These are phyloP conservation scores for Rhagonycha lutea DNA, from an alignment of 2,888 invertebrate species.

Conservation along the genomic window DNA sequence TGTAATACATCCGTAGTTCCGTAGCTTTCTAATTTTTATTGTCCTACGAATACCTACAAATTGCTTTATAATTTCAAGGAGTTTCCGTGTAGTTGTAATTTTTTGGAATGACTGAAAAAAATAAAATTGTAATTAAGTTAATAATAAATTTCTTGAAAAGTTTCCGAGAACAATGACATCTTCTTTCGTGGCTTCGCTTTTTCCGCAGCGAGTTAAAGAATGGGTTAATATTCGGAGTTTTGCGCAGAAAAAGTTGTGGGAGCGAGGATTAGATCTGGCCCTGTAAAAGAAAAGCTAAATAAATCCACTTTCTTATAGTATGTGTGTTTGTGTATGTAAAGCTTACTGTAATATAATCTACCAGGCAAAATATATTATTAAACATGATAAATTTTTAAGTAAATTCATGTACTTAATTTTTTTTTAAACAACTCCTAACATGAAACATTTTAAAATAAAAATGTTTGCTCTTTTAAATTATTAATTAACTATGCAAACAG, in stretches of 20 bases:
- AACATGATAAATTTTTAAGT: conserved; percentile 9
- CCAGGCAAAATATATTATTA: conserved; percentile 3
- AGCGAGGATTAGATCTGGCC: conserved; percentile 52
- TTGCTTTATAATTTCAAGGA: background rate
- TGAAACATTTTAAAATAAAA: conserved; percentile 15
- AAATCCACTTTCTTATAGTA: conserved; percentile 32
- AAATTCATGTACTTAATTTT: conserved; percentile 1
- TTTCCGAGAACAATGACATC: conserved; percentile 8
- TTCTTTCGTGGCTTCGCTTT: conserved; percentile 8
- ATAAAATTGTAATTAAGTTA: background rate
- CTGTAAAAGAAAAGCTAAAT: conserved; percentile 46
- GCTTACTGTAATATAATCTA: conserved; percentile 8
- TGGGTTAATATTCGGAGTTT: conserved; percentile 44
- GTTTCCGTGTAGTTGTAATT: background rate
- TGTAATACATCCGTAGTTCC: too few species aligned
- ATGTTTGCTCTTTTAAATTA: conserved; percentile 19
- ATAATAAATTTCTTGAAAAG: background rate
- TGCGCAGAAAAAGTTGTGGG: conserved; percentile 49
- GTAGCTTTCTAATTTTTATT: background rate
- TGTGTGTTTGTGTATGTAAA: conserved; percentile 12
- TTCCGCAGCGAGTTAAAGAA: conserved; percentile 6
- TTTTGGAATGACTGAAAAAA: conserved; percentile 20
- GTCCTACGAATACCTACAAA: background rate
- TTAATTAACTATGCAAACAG: conserved; percentile 27
- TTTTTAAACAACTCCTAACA: background rate